Base-by-base conservation (phyloP, 2,113 vertebrate species). In the Polypterus senegalus region DNA sequence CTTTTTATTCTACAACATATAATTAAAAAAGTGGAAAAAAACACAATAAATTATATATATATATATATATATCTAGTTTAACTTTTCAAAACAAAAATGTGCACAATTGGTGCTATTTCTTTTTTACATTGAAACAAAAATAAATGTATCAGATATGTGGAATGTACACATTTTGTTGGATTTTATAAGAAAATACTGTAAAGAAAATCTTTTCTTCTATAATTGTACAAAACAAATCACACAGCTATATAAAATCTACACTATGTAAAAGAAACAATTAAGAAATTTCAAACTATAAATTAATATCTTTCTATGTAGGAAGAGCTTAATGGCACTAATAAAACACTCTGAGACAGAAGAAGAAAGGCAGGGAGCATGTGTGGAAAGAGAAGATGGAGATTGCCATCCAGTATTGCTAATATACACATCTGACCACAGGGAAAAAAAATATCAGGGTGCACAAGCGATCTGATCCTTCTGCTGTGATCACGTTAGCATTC, bases 21-120 rank as follows among this genome's bases (percentile, higher is more conserved):
- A 83, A 71, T 81, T 85, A 77, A 72, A 84, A 83, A 85, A 86
- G 83, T 82, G 82, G 81, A 85, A 86, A 86, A 86, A 83, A 88
- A 70, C 62, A 66, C 53, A 69, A 58, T 63, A 79, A 83, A 86
- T 84, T 81, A 78, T 83, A 86, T 90, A 88, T 89, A 89, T 91
- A 89, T 91, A 70, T 60, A 59, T 56, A 64, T 82, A 83, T 81
- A 78, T 80, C 78, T 78, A 81, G 73, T 77, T 71, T 43, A 77
- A 81, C 75, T 77, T 76, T 61, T 75, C 75, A 72, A 77, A 61
- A 73, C 72, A 74, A 71, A 74, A 71, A 73, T 71, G 74, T 69
- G 66, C 66, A 64, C 76, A 82, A 71, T 76, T 75, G 70, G 68
- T 70, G 76, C 67, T 76, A 59, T 59, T 79, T 76, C 58, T 61